Evolutionary conservation across 2,113 vertebrate genomes (phyloP).

Genomic region (Crocuta crocuta): DNA sequence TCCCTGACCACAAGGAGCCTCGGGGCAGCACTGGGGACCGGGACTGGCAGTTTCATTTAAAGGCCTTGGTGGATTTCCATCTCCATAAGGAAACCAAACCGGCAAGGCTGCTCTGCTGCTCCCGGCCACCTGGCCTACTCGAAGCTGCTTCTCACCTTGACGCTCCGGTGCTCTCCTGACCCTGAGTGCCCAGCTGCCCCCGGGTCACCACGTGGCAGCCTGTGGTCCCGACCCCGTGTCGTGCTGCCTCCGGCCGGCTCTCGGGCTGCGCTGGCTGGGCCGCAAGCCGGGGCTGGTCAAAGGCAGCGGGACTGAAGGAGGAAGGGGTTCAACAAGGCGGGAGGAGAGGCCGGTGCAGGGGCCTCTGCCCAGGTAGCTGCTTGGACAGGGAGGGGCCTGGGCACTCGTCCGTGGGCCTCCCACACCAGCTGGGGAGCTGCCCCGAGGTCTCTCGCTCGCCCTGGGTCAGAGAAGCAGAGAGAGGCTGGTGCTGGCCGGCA

Average conservation of each 20-base stretch:
- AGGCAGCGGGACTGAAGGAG: neutral
- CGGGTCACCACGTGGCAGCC: accelerated
- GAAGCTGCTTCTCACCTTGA: neutral
- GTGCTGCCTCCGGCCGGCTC: neutral
- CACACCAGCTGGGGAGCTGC: neutral
- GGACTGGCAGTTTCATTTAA: neutral
- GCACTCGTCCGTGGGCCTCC: too few relatives aligned
- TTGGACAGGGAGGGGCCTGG: neutral
- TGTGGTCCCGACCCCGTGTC: neutral
- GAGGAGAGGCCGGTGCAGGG: accelerated
- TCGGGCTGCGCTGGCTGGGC: accelerated
- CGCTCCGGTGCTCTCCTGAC: too few relatives aligned
- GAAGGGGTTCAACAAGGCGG: neutral
- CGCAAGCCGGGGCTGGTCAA: neutral
- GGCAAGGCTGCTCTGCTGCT: accelerated
- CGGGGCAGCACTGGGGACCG: neutral
- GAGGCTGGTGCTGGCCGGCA: too few relatives aligned
- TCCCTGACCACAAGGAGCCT: neutral
- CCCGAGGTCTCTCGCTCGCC: too few relatives aligned
- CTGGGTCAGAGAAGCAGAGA: too few relatives aligned
- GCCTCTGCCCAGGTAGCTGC: neutral
- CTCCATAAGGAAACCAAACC: neutral
- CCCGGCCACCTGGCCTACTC: too few relatives aligned
- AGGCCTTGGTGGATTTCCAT: neutral
- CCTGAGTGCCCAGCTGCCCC: neutral